These are phyloP conservation scores for Alca torda DNA, from an alignment of 2,797 vertebrate species.

Conservation along the genomic window DNA sequence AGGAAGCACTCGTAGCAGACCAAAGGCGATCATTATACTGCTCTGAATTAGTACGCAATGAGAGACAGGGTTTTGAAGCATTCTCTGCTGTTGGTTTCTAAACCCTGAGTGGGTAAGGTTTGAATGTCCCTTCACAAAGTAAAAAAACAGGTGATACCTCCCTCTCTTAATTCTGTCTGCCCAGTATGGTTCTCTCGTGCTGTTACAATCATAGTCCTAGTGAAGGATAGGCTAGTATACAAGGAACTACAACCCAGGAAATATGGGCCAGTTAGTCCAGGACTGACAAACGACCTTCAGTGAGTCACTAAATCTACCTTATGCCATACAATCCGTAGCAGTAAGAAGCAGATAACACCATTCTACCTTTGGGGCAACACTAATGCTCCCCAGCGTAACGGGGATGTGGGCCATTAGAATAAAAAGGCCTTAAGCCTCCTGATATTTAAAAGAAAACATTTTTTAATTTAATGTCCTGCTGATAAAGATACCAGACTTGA, in stretches of 20 bases:
- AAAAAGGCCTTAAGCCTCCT: background rate
- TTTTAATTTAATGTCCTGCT: background rate
- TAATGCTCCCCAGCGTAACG: background rate
- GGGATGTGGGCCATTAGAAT: background rate
- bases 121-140: background rate
- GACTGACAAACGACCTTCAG: background rate
- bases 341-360: background rate
- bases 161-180: background rate
- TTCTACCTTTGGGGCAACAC: background rate
- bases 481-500: background rate
- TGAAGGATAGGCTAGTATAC: background rate
- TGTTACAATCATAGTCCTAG: background rate
- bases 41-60: constrained; percentile 9
- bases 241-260: background rate
- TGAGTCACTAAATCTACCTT: background rate
- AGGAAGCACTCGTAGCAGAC: background rate
- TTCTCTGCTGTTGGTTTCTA: background rate
- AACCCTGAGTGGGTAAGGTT: background rate
- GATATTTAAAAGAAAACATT: background rate
- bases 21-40: background rate
- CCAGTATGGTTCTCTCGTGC: background rate
- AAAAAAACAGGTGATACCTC: background rate
- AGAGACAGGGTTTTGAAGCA: background rate
- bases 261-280: background rate
- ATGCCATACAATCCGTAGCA: background rate